Percentiles rank a stretch among this genome's conserved stretches.
These are phyloP conservation scores for Platysteira castanea DNA, from an alignment of 2,113 vertebrate species.

Conservation along the genomic window DNA sequence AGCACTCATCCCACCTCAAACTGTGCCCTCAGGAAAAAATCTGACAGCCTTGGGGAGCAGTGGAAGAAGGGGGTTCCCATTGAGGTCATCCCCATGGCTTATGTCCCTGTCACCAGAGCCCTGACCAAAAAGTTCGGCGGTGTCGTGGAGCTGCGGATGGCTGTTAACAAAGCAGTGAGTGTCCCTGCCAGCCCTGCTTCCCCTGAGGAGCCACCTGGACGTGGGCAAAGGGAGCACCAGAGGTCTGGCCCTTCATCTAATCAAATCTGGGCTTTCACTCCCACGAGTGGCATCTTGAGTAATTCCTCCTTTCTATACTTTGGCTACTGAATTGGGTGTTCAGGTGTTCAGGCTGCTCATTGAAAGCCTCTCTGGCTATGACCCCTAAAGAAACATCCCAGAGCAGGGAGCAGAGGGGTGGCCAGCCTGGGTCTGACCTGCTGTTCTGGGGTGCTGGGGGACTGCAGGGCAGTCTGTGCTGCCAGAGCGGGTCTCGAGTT, in stretches of 20 bases:
- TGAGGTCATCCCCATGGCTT: constrained; percentile 96
- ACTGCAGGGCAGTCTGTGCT: not conserved
- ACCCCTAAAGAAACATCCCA: not conserved
- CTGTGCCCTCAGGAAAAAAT: constrained; percentile 83
- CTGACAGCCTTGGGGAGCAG: constrained; percentile 85
- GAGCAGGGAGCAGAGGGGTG: not conserved
- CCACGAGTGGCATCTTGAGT: not conserved
- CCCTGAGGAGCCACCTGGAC: not conserved
- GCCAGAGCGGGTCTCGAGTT: fast-evolving
- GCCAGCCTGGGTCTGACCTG: not conserved
- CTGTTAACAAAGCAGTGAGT: constrained; percentile 92
- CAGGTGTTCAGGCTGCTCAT: not conserved
- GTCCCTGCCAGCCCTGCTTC: not conserved
- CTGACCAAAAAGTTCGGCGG: constrained; percentile 85
- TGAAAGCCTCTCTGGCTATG: not conserved
- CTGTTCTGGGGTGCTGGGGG: not conserved
- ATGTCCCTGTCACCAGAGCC: constrained; percentile 83
- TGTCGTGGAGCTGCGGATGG: constrained; percentile 85
- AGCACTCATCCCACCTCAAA: not conserved
- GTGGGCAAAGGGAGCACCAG: not conserved
- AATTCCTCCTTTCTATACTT: not conserved
- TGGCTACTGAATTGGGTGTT: not conserved
- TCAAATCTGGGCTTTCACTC: not conserved
- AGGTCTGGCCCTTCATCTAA: not conserved
- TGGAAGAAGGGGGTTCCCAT: constrained; percentile 96